Base-by-base conservation (phyloP, 2,888 invertebrate genomes). In the Andrena praecox region DNA sequence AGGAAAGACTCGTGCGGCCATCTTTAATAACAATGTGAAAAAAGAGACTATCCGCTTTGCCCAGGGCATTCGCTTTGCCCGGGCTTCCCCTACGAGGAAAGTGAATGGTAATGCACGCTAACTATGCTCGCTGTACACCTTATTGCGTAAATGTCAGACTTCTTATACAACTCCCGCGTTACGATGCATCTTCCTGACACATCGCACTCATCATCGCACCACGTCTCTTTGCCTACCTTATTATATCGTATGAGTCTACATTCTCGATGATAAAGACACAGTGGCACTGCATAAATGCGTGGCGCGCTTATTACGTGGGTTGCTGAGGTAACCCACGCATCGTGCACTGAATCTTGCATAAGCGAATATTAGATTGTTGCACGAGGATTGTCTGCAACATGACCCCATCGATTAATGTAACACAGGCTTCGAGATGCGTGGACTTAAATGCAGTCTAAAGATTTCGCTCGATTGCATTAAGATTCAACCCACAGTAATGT, bases 191-290 rank as follows among this genome's bases (percentile, higher is more conserved):
- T 54, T 54, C 8, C 54, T 20, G 54, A 20, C 54, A 24, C 8
- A 2, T 20, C 20, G 6, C 54, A 10, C 54, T 54, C 8, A 20
- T 54, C 20, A 54, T 54, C 54, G 54, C n/a, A 24, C 54, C 54
- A 20, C n/a, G 8, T 54, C 3, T 54, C 54, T 54, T 7, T 24
- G 10, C n/a, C 54, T 4, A 20, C 20, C 54, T 20, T 24, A 54
- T 54, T 54, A 54, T n/a, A 54, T 54, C 54, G 20, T 54, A 54
- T 54, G 54, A 54, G 54, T 54, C 20, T 54, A 54, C 54, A 54
- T 20, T 20, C 54, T 20, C 20, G 54, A 54, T 20, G 24, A 54
- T 54, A 54, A 24, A n/a, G 20, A 8, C 54, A 54, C 54, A 24
- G 54, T 24, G 42, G 42, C 42, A 5, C 42, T 42, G 42, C 54